These are phyloP conservation scores for Bucorvus abyssinicus DNA, from an alignment of 2,797 vertebrate genomes.

Conservation along the genomic window DNA sequence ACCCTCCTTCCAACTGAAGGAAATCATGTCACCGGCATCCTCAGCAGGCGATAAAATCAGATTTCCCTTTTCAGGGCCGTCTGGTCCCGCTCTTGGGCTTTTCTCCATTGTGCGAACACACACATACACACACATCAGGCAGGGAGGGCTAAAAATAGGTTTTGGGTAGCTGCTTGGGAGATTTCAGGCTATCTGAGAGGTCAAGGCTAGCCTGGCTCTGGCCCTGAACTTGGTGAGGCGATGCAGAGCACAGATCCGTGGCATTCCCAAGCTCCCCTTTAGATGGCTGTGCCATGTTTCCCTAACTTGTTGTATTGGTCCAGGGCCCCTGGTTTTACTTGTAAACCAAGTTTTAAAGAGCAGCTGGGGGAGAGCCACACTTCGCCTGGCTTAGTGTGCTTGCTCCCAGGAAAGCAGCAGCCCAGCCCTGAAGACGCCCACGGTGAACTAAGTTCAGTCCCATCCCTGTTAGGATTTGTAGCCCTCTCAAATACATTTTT, in stretches of 20 bases:
- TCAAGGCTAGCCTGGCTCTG: constrained; percentile 21
- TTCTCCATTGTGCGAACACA: constrained; percentile 50
- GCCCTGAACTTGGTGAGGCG: constrained; percentile 1
- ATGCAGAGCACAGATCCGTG: background rate
- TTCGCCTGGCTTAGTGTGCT: fast-evolving
- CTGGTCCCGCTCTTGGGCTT: constrained; percentile 26
- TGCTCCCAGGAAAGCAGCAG: background rate
- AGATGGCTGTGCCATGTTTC: background rate
- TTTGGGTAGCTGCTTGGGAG: constrained; percentile 37
- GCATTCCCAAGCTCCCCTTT: background rate
- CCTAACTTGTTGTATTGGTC: background rate
- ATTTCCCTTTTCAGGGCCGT: constrained; percentile 56
- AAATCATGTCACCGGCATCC: constrained; percentile 49
- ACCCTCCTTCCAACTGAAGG: constrained; percentile 34
- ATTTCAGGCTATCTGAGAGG: constrained; percentile 12
- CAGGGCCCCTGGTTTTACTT: background rate
- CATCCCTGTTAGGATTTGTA: background rate
- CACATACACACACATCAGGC: background rate
- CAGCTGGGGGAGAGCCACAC: fast-evolving
- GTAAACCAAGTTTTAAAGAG: background rate
- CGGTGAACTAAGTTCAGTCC: background rate
- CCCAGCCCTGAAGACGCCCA: background rate
- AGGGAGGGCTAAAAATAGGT: constrained; percentile 54
- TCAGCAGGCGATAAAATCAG: constrained; percentile 59
- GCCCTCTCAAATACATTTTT: background rate